Evolutionary conservation across 2,113 vertebrate species (phyloP).

Genomic region (Nibea coibor): DNA sequence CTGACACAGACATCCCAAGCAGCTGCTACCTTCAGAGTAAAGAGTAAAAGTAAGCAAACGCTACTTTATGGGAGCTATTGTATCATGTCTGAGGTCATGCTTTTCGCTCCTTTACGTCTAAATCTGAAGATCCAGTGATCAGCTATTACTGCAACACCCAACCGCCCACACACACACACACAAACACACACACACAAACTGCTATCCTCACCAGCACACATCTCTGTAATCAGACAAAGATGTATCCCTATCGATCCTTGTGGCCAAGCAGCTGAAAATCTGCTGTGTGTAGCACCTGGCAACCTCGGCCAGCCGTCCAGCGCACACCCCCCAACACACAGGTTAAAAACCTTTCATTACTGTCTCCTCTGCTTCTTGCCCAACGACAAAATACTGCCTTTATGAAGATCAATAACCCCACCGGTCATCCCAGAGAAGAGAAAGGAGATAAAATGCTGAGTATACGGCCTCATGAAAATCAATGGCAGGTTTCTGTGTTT

Average conservation of each 20-base stretch:
- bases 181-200: slow-evolving; percentile 29
- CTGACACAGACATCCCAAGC: neutral
- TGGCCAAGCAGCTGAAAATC: slow-evolving; percentile 64
- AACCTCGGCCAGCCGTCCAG: slow-evolving; percentile 58
- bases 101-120: slow-evolving; percentile 19
- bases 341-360: slow-evolving; percentile 82
- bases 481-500: slow-evolving; percentile 77
- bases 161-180: slow-evolving; percentile 18
- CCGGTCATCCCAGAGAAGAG: slow-evolving; percentile 66
- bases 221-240: slow-evolving; percentile 79
- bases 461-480: slow-evolving; percentile 71
- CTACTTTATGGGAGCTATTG: neutral
- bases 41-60: neutral
- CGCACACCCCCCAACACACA: slow-evolving; percentile 52
- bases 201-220: slow-evolving; percentile 39
- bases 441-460: slow-evolving; percentile 75
- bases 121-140: slow-evolving; percentile 34
- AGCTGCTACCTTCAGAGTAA: neutral
- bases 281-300: slow-evolving; percentile 73
- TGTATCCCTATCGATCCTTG: slow-evolving; percentile 74
- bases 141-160: slow-evolving; percentile 32
- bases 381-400: slow-evolving; percentile 74
- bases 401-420: slow-evolving; percentile 80
- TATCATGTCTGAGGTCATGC: slow-evolving; percentile 21
- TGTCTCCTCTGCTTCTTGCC: slow-evolving; percentile 63